Conservation (phyloP, 2,797 vertebrate genomes). For the Phataginus tricuspis region DNA sequence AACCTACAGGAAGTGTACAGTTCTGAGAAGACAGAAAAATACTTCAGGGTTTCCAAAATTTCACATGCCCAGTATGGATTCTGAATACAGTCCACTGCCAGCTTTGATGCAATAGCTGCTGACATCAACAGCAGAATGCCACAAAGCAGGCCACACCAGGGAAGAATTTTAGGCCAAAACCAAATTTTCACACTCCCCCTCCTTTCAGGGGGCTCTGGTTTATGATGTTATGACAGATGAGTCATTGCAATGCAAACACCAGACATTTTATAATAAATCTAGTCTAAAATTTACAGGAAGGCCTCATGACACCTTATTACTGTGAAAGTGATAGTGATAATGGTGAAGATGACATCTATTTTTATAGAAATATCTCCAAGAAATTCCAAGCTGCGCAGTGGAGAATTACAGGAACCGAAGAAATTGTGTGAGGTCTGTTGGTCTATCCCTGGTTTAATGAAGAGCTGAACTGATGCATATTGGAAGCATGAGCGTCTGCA, state of each 20-base stretch:
- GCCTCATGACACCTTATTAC: background rate
- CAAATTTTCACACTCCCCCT: background rate
- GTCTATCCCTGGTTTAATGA: background rate
- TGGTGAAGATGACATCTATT: background rate
- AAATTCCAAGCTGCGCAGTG: background rate
- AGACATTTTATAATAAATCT: background rate
- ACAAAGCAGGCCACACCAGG: background rate
- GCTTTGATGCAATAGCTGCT: background rate
- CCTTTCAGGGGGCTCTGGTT: background rate
- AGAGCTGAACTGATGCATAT: background rate
- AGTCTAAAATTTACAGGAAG: slow-evolving; percentile 19
- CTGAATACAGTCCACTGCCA: background rate
- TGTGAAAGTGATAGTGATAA: background rate
- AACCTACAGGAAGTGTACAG: background rate
- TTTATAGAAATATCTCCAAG: slow-evolving; percentile 32
- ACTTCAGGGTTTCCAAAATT: slow-evolving; percentile 43
- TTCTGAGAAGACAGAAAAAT: background rate
- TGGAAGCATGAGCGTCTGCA: background rate
- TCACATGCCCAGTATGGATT: background rate
- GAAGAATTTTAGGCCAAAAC: background rate
- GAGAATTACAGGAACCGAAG: background rate
- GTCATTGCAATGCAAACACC: background rate
- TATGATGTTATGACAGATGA: background rate
- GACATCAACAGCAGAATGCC: background rate
- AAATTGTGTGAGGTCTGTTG: background rate